A percentile compares a stretch with the other conserved stretches of the same genome.
Evolutionary conservation across 2,113 vertebrate genomes (phyloP).

Genomic region (Crotalus tigris): DNA sequence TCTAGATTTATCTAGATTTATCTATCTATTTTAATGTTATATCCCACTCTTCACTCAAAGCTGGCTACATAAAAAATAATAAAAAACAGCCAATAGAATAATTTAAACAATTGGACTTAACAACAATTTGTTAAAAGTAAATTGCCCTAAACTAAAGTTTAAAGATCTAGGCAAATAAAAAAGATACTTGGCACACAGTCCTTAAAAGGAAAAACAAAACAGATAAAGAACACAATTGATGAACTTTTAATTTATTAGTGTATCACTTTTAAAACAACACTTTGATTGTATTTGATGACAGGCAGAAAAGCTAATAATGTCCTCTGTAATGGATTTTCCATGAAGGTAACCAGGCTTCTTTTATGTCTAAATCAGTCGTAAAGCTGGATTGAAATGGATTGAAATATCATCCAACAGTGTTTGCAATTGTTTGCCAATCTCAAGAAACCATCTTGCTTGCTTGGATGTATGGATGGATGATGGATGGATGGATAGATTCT

Average conservation of each 20-base stretch:
- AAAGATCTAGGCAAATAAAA: neutral
- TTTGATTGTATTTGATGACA: neutral
- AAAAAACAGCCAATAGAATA: neutral
- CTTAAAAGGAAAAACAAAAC: neutral
- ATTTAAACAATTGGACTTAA: neutral
- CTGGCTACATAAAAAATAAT: neutral
- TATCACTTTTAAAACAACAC: neutral
- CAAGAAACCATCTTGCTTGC: neutral
- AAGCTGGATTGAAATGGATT: neutral
- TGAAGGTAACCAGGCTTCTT: neutral
- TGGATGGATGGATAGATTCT: neutral
- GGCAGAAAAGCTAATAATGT: neutral
- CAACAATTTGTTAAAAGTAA: neutral
- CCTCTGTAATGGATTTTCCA: neutral
- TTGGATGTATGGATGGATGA: neutral
- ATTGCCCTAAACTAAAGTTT: neutral
- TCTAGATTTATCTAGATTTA: constrained; percentile 16
- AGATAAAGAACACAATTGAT: neutral
- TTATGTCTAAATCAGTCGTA: neutral
- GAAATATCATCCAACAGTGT: neutral
- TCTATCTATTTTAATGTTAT: neutral
- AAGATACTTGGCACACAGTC: neutral
- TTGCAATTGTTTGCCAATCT: neutral
- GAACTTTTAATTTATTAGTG: neutral
- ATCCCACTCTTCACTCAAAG: neutral